Evolutionary conservation across 2,797 vertebrate genomes (phyloP).

Genomic region (Mionectes olivaceus): DNA sequence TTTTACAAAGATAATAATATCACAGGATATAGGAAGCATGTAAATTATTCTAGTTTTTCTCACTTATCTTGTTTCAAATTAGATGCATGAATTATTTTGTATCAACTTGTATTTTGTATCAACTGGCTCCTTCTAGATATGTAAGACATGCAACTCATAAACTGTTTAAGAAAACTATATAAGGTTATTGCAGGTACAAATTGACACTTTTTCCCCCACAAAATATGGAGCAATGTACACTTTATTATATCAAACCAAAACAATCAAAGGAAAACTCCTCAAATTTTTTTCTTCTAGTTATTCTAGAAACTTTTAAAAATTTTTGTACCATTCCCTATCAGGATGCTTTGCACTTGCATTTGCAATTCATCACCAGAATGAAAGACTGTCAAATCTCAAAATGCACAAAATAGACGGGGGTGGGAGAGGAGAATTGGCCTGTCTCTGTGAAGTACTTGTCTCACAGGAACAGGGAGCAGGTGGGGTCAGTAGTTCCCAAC

Average conservation of each 20-base stretch:
- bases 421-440: neutral
- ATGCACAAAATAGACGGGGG: neutral
- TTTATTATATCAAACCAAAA: neutral
- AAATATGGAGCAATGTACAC: neutral
- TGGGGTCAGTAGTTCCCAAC: neutral
- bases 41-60: slow-evolving; percentile 9
- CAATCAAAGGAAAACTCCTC: neutral
- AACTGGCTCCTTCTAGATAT: neutral
- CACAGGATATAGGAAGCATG: neutral
- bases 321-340: neutral
- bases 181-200: neutral
- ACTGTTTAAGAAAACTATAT: neutral
- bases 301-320: neutral
- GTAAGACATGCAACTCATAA: neutral
- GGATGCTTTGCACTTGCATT: neutral
- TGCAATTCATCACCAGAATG: neutral
- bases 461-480: neutral
- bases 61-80: neutral
- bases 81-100: neutral
- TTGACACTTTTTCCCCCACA: neutral
- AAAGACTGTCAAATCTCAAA: neutral
- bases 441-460: neutral
- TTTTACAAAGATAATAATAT: slow-evolving; percentile 21
- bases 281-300: neutral
- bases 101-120: neutral